Evolutionary conservation across 2,888 invertebrate genomes (phyloP), one percentile per base, ranked within the genome.

Genomic region (Apamea epomidion): DNA sequence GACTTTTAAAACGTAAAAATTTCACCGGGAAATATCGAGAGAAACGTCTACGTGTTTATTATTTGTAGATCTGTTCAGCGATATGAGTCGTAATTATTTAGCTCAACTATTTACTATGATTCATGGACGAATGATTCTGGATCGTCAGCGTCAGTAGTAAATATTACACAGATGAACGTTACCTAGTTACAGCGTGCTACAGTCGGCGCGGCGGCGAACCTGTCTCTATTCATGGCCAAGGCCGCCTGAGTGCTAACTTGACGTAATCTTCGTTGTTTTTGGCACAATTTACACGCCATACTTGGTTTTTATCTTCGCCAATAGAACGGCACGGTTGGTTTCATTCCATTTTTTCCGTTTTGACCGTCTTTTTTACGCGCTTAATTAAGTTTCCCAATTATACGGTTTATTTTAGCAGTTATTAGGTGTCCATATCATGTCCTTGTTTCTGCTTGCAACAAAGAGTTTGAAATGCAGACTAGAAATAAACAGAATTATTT

Each of bases 141-240:
- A 72, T 21, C 21, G 25, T 76, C 74, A 54, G 60, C 58, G 18
- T 25, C 62, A 69, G 45, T 74, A 72, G 82, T 82, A 80, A 80
- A 58, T 72, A 62, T n/a, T 48, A 60, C 48, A 10, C 32, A 76
- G 45, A 87, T 71, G 77, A 67, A 70, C 58, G 62, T 74, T 80
- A 71, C 64, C 78, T 51, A 82, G 74, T 54, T 74, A 79, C 74
- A 68, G 37, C 45, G 64, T 62, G 74, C 14, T 74, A 67, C 77
- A 74, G 75, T 73, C 76, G 37, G 25, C 74, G 51, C 74, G 69
- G 62, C 75, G 45, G 64, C 80, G 64, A 75, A 77, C 82, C 87
- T 82, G 81, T 86, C 89, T 83, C 81, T 82, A 88, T 86, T 90
- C 90, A 89, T 87, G 89, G 89, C 83, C 90, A 90, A 90, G 90